phyloP scores from a whole-genome alignment of 2,113 vertebrate species.

The Lycocorax pyrrhopterus region DNA sequence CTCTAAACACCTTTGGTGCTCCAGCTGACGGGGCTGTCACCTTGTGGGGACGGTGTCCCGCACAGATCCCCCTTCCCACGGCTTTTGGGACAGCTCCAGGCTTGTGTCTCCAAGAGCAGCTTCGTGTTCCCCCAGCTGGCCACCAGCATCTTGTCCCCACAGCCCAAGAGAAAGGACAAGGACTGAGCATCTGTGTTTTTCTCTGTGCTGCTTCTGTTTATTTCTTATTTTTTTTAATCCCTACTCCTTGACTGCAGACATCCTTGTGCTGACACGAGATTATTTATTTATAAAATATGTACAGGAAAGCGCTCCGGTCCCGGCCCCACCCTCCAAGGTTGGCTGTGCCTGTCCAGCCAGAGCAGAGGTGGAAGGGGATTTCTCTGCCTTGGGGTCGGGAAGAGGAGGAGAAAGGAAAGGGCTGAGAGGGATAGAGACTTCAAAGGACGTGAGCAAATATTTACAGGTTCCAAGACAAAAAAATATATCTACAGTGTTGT shows the following conservation, averaged over 20 bases:
- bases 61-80: neutral
- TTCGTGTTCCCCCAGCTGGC: neutral
- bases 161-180: neutral
- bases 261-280: constrained; percentile 18
- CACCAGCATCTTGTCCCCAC: neutral
- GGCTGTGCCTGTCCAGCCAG: neutral
- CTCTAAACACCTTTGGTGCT: neutral
- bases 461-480: constrained; percentile 60
- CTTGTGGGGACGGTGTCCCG: neutral
- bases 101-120: neutral
- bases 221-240: constrained; percentile 23
- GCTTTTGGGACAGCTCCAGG: neutral
- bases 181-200: neutral
- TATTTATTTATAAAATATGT: constrained; percentile 66
- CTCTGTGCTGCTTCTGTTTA: constrained; percentile 52
- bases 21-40: neutral
- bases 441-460: constrained; percentile 49
- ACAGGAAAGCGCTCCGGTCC: constrained; percentile 17
- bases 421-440: constrained; percentile 35
- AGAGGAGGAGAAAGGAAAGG: neutral
- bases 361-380: neutral
- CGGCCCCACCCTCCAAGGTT: neutral
- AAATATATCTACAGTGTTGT: constrained; percentile 31
- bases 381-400: neutral
- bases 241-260: constrained; percentile 13